A percentile compares a stretch with the other conserved stretches of the same genome.
These are phyloP conservation scores for Glossophaga mutica DNA, from an alignment of 2,797 vertebrate genomes.

Conservation along the genomic window DNA sequence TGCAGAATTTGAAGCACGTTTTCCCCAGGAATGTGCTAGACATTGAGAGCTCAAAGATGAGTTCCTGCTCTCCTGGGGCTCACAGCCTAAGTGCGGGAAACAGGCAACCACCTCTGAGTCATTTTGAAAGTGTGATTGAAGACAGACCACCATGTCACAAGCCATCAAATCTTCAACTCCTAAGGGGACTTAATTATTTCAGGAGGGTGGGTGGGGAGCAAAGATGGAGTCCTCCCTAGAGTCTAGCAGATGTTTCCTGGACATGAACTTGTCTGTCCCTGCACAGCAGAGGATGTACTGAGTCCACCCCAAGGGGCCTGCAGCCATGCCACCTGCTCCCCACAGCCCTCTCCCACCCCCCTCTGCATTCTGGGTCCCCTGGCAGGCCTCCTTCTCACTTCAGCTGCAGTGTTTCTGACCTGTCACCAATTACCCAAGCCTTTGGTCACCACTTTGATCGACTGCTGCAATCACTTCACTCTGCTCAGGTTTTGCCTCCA, in stretches of 20 bases:
- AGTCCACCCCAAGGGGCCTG: not conserved
- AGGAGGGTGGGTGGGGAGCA: not conserved
- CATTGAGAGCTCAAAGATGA: not conserved
- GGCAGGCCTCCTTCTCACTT: not conserved
- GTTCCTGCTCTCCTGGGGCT: not conserved
- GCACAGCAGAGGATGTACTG: not conserved
- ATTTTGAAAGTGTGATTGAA: not conserved
- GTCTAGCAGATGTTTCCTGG: not conserved
- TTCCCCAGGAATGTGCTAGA: not conserved
- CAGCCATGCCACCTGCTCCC: not conserved
- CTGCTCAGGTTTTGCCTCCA: not conserved
- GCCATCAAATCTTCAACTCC: not conserved
- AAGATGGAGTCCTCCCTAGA: not conserved
- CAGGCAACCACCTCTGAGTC: not conserved
- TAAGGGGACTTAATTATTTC: not conserved
- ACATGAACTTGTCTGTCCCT: not conserved
- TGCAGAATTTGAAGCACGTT: not conserved
- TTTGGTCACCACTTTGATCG: not conserved
- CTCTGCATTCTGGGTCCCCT: not conserved
- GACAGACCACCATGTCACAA: not conserved
- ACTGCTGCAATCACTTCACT: not conserved
- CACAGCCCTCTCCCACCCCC: not conserved
- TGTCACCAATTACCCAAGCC: not conserved
- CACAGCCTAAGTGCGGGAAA: not conserved
- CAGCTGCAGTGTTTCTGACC: not conserved